phyloP scores from a whole-genome alignment of 2,888 invertebrate genomes.

The Mimumesa dahlbomi region DNA sequence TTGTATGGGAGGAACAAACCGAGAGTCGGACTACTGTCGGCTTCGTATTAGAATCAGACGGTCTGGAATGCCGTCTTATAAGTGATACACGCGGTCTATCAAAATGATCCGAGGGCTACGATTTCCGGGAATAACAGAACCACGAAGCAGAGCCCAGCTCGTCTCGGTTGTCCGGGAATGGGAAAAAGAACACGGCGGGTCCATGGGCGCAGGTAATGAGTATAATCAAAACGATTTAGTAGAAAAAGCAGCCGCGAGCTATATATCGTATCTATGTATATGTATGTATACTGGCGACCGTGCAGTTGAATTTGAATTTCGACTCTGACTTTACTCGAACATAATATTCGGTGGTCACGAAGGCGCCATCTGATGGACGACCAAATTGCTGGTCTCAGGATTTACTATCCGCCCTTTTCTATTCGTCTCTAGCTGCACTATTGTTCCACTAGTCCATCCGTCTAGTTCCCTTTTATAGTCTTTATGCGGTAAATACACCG shows the following conservation, averaged over 20 bases:
- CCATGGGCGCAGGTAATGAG: slow-evolving; percentile 71
- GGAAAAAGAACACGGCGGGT: slow-evolving; percentile 1
- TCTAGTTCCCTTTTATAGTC: slow-evolving; percentile 41
- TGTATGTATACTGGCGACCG: slow-evolving; percentile 48
- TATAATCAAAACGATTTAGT: slow-evolving; percentile 78
- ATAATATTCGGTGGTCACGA: slow-evolving; percentile 78
- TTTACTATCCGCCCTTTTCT: slow-evolving; percentile 61
- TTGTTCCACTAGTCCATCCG: slow-evolving; percentile 45
- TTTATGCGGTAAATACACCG: slow-evolving; percentile 18
- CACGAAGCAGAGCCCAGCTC: slow-evolving; percentile 15
- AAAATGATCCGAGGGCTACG: slow-evolving; percentile 43
- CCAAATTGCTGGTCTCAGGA: slow-evolving; percentile 70
- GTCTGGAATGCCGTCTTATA: slow-evolving; percentile 39
- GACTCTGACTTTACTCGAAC: slow-evolving; percentile 56
- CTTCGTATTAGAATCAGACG: too few relatives aligned
- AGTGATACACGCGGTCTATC: slow-evolving; percentile 51
- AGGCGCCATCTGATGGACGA: slow-evolving; percentile 78
- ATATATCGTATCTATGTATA: slow-evolving; percentile 46
- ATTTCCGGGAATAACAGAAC: slow-evolving; percentile 72
- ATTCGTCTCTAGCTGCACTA: slow-evolving; percentile 62
- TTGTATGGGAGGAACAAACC: too few relatives aligned
- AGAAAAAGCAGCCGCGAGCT: slow-evolving; percentile 76
- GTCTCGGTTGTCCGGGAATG: slow-evolving; percentile 8
- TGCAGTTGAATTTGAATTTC: slow-evolving; percentile 78
- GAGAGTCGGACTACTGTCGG: too few relatives aligned